Evolutionary conservation across 2,888 invertebrate genomes (phyloP), one percentile per base, ranked within the genome.

Genomic region (Drosophila sordidapex): DNA sequence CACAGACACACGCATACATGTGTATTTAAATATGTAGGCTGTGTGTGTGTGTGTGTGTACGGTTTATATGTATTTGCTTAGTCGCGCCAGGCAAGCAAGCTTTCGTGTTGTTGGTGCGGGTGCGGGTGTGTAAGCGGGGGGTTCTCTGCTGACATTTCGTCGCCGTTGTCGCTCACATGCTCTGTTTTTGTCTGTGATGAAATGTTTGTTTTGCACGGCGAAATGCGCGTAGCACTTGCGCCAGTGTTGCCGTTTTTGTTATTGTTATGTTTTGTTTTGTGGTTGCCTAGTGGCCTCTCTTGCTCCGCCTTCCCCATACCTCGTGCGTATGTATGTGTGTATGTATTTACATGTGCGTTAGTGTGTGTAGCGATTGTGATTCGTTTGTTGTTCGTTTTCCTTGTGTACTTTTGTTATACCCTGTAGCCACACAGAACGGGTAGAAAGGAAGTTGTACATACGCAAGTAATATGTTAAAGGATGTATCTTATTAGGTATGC

Each of bases 131-230:
- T 0, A 21, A 46, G 51, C 53, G 10, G 61, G 27, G 46, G 46
- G 46, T 35, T 40, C 65, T 75, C 59, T 82, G 82, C 65, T 84
- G 89, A 82, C 82, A 85, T 83, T 82, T 89, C 70, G 87, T 85
- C 72, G 83, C 67, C 73, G 77, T 49, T 71, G 62, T 74, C 53
- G 67, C 60, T 67, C 63, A 61, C 67, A 58, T 68, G 80, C 70
- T 70, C 58, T 83, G 74, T 74, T 72, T 76, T 75, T 80, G 79
- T 85, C 75, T 83, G 81, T 85, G 90, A 87, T 87, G 87, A 87
- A 87, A 87, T 87, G 87, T 87, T 87, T 87, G 87, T 87, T 87
- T 87, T 87, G 87, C 90, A 86, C 87, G 75, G 85, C 89, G 90
- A 87, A 87, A 87, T 90, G 83, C 89, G 86, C 75, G 82, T 72